phyloP scores from a whole-genome alignment of 1,140 invertebrate species.

The Leptinotarsa texana region DNA sequence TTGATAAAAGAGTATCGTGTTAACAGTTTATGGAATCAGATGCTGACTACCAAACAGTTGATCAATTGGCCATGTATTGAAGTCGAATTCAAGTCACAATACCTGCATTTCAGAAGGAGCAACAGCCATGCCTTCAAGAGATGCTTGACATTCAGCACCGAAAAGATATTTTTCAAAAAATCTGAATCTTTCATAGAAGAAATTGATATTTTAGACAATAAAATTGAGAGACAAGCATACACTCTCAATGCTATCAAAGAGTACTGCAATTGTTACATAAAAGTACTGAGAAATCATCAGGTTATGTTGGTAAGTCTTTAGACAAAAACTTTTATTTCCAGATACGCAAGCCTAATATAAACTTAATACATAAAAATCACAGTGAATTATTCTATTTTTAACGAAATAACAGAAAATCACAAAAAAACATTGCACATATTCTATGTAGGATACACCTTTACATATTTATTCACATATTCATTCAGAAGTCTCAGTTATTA shows the following conservation, averaged over 20 bases:
- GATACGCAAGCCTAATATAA: too few species aligned
- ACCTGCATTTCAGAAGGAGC: slow-evolving; percentile 33
- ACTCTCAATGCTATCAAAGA: slow-evolving; percentile 24
- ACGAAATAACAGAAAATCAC: too few species aligned
- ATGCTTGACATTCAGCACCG: slow-evolving; percentile 19
- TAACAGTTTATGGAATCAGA: slow-evolving; percentile 4
- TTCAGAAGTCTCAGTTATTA: too few species aligned
- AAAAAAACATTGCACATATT: too few species aligned
- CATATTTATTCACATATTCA: too few species aligned
- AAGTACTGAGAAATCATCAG: slow-evolving; percentile 13
- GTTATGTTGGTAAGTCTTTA: not conserved
- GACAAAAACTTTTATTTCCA: too few species aligned
- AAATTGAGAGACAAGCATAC: slow-evolving; percentile 21
- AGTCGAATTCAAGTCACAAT: slow-evolving; percentile 27
- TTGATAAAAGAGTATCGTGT: slow-evolving; percentile 13
- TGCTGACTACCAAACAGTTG: slow-evolving; percentile 31
- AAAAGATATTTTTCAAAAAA: slow-evolving; percentile 24
- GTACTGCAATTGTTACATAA: slow-evolving; percentile 22
- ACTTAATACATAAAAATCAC: too few species aligned
- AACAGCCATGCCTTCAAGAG: slow-evolving; percentile 34
- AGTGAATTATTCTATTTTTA: too few species aligned
- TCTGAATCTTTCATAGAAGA: slow-evolving; percentile 28
- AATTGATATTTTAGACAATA: slow-evolving; percentile 32
- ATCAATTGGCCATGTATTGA: slow-evolving; percentile 38
- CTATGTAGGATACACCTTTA: too few species aligned